phyloP scores from a whole-genome alignment of 2,113 vertebrate genomes.

The Daboia siamensis region DNA sequence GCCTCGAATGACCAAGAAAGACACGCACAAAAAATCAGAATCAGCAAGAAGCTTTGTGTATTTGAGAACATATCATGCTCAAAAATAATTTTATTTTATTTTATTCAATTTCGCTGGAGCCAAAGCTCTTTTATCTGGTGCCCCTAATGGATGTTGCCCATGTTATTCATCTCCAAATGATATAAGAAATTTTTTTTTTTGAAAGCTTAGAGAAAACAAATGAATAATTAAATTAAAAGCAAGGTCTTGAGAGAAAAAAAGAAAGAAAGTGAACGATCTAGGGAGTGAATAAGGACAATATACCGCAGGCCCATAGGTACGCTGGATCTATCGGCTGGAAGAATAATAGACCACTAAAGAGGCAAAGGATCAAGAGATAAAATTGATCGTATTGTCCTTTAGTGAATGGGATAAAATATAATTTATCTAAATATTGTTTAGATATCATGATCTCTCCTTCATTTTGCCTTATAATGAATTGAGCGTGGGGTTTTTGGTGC shows the following conservation, averaged over 20 bases:
- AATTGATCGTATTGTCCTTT: not conserved
- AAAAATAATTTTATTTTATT: slow-evolving; percentile 37
- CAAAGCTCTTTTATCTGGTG: slow-evolving; percentile 31
- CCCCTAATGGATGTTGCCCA: slow-evolving; percentile 10
- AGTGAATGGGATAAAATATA: not conserved
- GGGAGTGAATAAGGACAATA: not conserved
- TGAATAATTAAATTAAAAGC: slow-evolving; percentile 23
- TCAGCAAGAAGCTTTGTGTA: not conserved
- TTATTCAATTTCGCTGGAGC: slow-evolving; percentile 36
- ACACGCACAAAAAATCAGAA: not conserved
- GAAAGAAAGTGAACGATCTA: not conserved
- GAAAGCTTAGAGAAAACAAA: slow-evolving; percentile 25
- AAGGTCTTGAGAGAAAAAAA: not conserved
- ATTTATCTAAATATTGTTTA: not conserved
- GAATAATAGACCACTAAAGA: not conserved
- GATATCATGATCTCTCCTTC: not conserved
- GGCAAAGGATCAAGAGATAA: not conserved
- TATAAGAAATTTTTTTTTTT: slow-evolving; percentile 3
- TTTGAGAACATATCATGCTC: slow-evolving; percentile 11
- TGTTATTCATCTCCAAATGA: slow-evolving; percentile 4
- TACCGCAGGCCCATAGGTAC: not conserved
- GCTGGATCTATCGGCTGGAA: not conserved
- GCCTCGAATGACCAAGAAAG: slow-evolving; percentile 21
- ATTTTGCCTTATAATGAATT: not conserved
- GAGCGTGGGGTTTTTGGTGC: not conserved